Evolutionary conservation across 2,888 invertebrate species (phyloP), one percentile per base, ranked within the genome.

Genomic region (Leptopilina drosophilae): DNA sequence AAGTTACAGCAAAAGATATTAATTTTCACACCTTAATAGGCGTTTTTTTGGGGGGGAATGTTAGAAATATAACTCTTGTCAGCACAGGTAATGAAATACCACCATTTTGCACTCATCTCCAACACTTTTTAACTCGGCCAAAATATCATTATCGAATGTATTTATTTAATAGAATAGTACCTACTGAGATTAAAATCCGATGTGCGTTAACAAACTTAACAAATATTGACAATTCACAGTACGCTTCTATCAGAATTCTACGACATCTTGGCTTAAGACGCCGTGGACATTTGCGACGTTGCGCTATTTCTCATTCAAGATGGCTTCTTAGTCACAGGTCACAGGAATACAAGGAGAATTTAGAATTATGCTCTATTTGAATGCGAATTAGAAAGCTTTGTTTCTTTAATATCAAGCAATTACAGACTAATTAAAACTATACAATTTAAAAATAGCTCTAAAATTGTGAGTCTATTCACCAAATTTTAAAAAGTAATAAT

Each of bases 201-300:
- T 56, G 69, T 14, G 26, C 49, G 49, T 69, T 69, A 69, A 15
- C 20, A 69, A 79, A 77, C 79, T 83, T 82, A 78, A 79, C 77
- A 84, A 84, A 84, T 88, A 84, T 88, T 87, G 87, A 88, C 88
- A 87, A 84, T 46, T 83, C 62, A 81, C 82, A 85, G 85, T 84
- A 86, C 87, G 87, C 88, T 88, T 87, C 78, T 82, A 81, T 76
- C 77, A 75, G 76, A 82, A 81, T 82, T 49, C 73, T 78, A 82
- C 84, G 85, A 84, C 85, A 85, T 85, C 83, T 85, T 85, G 82
- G 80, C 46, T 83, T 81, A 78, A 77, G 82, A 83, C 84, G 84
- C 83, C 83, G 83, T 56, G 73, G 33, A 9, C 14, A 20, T 49
- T 84, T 80, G 82, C 83, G 81, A 83, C 82, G 84, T 84, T 84